These are phyloP conservation scores for Onychostruthus taczanowskii DNA, from an alignment of 2,113 vertebrate genomes.

Conservation along the genomic window DNA sequence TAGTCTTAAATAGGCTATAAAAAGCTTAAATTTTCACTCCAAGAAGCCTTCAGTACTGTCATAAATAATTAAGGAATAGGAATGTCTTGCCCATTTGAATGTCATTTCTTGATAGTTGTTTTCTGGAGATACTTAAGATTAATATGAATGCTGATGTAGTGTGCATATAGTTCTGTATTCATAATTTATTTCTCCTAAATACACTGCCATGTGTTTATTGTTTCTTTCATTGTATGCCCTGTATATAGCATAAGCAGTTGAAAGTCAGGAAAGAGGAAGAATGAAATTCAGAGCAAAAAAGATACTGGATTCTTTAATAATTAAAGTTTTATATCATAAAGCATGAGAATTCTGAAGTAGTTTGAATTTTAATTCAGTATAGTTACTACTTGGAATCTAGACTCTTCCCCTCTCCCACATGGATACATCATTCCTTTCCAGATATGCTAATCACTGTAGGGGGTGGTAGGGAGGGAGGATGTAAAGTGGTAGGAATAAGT, in stretches of 20 bases:
- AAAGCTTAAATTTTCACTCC: slow-evolving; percentile 31
- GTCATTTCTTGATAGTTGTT: slow-evolving; percentile 36
- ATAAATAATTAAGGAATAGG: slow-evolving; percentile 28
- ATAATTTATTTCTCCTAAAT: background rate
- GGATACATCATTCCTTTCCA: background rate
- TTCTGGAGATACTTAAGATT: slow-evolving; percentile 15
- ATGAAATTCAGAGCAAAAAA: background rate
- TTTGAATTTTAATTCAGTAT: background rate
- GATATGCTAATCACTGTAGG: background rate
- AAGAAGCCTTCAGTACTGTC: slow-evolving; percentile 25
- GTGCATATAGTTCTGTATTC: background rate
- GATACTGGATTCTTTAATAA: background rate
- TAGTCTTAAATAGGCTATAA: slow-evolving; percentile 1
- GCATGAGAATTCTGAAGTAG: background rate
- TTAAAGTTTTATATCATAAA: background rate
- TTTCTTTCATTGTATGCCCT: background rate
- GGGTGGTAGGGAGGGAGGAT: slow-evolving; percentile 26
- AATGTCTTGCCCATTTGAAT: background rate
- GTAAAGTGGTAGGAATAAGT: slow-evolving; percentile 27
- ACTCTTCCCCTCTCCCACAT: background rate
- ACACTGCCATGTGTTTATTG: background rate
- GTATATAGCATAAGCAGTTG: background rate
- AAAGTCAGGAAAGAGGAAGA: background rate
- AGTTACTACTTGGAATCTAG: background rate
- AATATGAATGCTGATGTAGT: background rate